These are phyloP conservation scores for Helicoverpa armigera DNA, from an alignment of 1,140 invertebrate species.

Conservation along the genomic window DNA sequence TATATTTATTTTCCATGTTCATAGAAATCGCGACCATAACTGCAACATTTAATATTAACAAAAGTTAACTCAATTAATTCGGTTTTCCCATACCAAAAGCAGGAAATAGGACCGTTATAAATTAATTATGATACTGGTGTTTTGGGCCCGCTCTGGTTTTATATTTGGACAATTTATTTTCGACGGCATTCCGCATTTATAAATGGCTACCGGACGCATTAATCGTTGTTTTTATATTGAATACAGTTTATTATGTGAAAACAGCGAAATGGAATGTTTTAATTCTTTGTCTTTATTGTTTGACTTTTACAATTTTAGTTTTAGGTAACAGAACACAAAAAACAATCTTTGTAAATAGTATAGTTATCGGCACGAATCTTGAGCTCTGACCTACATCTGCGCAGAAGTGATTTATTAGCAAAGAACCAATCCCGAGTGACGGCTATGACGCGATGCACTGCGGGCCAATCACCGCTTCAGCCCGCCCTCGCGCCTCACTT, in stretches of 20 bases:
- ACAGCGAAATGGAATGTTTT: neutral
- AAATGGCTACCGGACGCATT: slow-evolving; percentile 15
- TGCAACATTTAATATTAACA: slow-evolving; percentile 11
- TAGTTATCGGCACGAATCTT: no score
- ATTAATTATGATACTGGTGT: slow-evolving; percentile 39
- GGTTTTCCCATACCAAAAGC: slow-evolving; percentile 2
- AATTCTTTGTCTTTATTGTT: no score
- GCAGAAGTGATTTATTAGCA: no score
- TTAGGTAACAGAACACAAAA: no score
- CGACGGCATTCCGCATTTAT: slow-evolving; percentile 28
- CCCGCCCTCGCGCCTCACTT: no score
- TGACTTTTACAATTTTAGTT: no score
- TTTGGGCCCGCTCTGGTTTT: slow-evolving; percentile 16
- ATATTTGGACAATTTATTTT: slow-evolving; percentile 28
- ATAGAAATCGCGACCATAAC: neutral
- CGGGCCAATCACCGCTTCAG: no score
- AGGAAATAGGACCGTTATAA: slow-evolving; percentile 29
- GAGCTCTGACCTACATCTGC: no score
- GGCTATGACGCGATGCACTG: no score
- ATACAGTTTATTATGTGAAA: slow-evolving; percentile 19
- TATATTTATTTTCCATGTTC: no score
- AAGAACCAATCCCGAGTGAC: no score
- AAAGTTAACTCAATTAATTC: slow-evolving; percentile 23
- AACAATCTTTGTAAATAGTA: no score
- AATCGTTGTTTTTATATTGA: slow-evolving; percentile 26